These are phyloP conservation scores for Bombus superbus DNA, from an alignment of 1,140 invertebrate species.

Conservation along the genomic window DNA sequence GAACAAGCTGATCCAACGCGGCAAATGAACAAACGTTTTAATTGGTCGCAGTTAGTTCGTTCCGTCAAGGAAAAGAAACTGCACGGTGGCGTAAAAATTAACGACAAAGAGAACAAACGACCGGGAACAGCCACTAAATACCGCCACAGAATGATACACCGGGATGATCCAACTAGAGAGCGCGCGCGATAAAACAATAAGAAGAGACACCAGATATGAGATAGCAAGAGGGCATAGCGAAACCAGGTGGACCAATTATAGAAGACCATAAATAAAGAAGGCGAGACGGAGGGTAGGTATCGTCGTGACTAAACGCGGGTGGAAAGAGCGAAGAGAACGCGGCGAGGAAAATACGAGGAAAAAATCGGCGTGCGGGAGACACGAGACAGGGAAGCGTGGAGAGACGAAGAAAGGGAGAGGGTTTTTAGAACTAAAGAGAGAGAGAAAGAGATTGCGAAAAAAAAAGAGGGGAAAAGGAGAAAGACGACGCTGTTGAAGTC, in stretches of 20 bases:
- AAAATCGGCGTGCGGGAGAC: not conserved
- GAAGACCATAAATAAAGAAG: constrained; percentile 22
- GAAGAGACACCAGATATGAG: too few relatives aligned
- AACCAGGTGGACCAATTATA: constrained; percentile 6
- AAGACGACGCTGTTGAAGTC: not conserved
- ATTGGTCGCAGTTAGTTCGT: too few relatives aligned
- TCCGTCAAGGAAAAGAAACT: not conserved
- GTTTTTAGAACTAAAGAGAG: not conserved
- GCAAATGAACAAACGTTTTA: too few relatives aligned
- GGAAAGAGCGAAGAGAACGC: not conserved
- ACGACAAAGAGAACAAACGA: not conserved
- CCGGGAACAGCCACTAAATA: not conserved
- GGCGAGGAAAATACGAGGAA: not conserved
- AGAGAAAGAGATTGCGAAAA: not conserved
- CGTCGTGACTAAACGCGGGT: not conserved
- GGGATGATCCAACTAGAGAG: not conserved
- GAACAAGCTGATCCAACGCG: too few relatives aligned
- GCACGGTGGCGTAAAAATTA: not conserved
- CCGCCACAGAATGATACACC: not conserved
- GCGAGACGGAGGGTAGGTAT: not conserved
- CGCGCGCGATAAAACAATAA: too few relatives aligned
- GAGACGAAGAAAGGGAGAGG: not conserved
- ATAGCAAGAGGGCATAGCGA: too few relatives aligned
- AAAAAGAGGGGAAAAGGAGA: constrained; percentile 13
- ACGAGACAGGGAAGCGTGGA: not conserved